Conservation (phyloP, 1,140 invertebrate species). For the Pseudobourletiella spinata region DNA sequence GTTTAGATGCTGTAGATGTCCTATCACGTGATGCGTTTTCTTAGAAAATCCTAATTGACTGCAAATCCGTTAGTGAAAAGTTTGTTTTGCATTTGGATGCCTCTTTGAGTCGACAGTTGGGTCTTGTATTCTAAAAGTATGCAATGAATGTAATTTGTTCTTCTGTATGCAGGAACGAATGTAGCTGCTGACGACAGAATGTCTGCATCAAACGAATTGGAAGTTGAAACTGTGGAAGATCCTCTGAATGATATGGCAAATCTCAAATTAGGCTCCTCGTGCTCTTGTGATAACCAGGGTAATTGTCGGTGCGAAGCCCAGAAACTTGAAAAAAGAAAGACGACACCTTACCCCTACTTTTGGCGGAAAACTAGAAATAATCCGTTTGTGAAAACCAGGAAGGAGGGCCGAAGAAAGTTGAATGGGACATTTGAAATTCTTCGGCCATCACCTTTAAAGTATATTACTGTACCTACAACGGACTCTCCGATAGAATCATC, state of each 20-base stretch:
- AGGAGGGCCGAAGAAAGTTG: not conserved
- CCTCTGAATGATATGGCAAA: conserved; percentile 1
- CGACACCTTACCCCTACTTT: conserved; percentile 15
- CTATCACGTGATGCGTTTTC: no score
- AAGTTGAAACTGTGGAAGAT: not conserved
- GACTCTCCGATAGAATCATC: not conserved
- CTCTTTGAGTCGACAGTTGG: no score
- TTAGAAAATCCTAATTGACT: no score
- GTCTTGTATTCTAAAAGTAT: not conserved
- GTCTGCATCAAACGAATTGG: not conserved
- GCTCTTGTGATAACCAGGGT: conserved; percentile 8
- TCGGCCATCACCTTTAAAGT: conserved; percentile 5
- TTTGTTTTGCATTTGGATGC: no score
- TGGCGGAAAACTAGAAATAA: conserved; percentile 18
- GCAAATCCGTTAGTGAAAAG: no score
- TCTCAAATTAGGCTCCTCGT: conserved; percentile 12
- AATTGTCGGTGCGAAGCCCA: not conserved
- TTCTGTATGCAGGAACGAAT: not conserved
- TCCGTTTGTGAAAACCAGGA: conserved; percentile 10
- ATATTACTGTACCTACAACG: not conserved
- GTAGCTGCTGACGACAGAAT: not conserved
- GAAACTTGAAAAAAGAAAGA: not conserved
- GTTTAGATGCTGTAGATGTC: no score
- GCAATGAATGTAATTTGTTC: not conserved
- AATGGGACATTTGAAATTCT: conserved; percentile 2